These are phyloP conservation scores for Venturia canescens DNA, from an alignment of 1,140 invertebrate genomes.

Conservation along the genomic window DNA sequence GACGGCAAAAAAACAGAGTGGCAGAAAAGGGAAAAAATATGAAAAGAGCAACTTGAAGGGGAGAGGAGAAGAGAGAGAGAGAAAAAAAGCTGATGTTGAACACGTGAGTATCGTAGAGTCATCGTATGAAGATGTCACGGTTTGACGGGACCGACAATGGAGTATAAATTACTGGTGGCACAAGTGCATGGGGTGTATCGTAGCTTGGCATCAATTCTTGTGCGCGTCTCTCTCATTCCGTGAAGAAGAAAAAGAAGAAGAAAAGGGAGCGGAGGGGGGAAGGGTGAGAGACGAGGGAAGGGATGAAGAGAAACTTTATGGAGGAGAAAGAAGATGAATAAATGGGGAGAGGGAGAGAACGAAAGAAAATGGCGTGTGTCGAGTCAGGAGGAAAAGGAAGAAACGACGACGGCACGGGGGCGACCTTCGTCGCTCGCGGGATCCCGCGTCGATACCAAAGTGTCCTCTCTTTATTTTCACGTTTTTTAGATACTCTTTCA, in stretches of 20 bases:
- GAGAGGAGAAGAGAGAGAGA: neutral
- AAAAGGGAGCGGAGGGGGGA: neutral
- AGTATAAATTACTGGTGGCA: constrained; percentile 68
- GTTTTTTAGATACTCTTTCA: constrained; percentile 53
- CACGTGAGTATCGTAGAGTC: constrained; percentile 55
- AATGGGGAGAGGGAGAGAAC: constrained; percentile 32
- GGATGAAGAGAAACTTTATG: neutral
- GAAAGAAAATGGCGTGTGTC: neutral
- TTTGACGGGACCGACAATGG: constrained; percentile 64
- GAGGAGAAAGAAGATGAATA: constrained; percentile 8
- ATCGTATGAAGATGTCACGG: constrained; percentile 66
- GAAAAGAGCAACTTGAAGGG: neutral
- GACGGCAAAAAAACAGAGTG: neutral
- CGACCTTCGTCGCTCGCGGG: constrained; percentile 52
- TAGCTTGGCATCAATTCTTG: constrained; percentile 36
- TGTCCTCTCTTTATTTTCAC: constrained; percentile 4
- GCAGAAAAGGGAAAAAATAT: neutral
- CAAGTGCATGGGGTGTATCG: constrained; percentile 56
- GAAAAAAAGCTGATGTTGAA: constrained; percentile 3
- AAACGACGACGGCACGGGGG: constrained; percentile 20
- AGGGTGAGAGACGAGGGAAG: constrained; percentile 6
- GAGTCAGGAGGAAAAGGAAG: constrained; percentile 7
- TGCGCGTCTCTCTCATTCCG: neutral
- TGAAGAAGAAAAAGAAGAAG: neutral
- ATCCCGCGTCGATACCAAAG: constrained; percentile 61